Conservation (phyloP, 2,113 vertebrate species). For the Labeo rohita region DNA sequence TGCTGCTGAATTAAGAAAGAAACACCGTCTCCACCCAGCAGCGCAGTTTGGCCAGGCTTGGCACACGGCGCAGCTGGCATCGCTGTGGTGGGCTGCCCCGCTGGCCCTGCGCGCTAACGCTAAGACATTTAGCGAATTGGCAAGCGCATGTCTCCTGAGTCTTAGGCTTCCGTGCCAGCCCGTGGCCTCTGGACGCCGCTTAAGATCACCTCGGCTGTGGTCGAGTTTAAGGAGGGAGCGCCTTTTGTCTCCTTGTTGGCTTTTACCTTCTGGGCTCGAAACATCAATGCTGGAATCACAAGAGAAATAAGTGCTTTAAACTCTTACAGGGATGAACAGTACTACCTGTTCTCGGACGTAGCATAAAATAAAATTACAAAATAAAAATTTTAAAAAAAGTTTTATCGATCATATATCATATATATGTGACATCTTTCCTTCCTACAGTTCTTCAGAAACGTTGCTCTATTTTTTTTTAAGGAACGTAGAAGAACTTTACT, state of each 20-base stretch:
- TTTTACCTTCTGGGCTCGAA: slow-evolving; percentile 8
- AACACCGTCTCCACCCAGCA: slow-evolving; percentile 82
- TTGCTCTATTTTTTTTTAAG: background rate
- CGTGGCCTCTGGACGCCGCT: slow-evolving; percentile 53
- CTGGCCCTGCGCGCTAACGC: slow-evolving; percentile 73
- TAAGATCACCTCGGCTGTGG: slow-evolving; percentile 46
- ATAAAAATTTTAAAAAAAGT: background rate
- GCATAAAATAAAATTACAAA: background rate
- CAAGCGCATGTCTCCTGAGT: slow-evolving; percentile 62
- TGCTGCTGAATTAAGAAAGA: slow-evolving; percentile 85
- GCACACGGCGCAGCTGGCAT: slow-evolving; percentile 80
- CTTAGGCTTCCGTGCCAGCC: slow-evolving; percentile 63
- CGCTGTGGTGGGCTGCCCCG: slow-evolving; percentile 69
- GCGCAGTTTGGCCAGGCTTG: slow-evolving; percentile 78
- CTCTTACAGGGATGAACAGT: background rate
- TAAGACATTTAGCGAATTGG: slow-evolving; percentile 82
- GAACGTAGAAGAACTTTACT: background rate
- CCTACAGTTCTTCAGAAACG: background rate
- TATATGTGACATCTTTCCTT: background rate
- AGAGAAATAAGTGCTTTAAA: background rate
- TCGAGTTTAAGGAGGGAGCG: slow-evolving; percentile 50
- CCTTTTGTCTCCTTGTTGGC: slow-evolving; percentile 1
- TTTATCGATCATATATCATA: background rate
- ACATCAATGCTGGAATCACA: background rate
- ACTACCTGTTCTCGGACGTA: background rate